Evolutionary conservation across 1,140 invertebrate species (phyloP), one percentile per base, ranked within the genome.

Genomic region (Zaprionus africanus): DNA sequence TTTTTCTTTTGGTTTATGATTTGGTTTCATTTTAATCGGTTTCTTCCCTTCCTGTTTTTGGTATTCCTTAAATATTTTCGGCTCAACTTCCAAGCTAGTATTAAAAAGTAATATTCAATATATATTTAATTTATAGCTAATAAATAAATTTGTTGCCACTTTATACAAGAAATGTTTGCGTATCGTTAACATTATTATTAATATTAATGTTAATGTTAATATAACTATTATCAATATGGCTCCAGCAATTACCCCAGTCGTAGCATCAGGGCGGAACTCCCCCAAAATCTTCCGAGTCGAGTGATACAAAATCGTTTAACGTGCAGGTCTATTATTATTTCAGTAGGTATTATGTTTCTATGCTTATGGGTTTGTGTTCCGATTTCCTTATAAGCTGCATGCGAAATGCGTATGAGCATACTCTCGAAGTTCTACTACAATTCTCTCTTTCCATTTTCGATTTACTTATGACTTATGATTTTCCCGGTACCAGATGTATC

Each of bases 91-190:
- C 69, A 80, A 64, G 71, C 82, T 90, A 86, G 76, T 90, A 78
- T 82, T 90, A 78, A 82, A 90, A 90, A 82, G 79, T 90, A 82
- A 82, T 88, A 59, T 81, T 84, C 79, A 71, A 81, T 79, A 76
- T 76, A 65, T 76, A 65, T 82, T 82, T 76, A 86, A 69, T 76
- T 11, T 80, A 86, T 90, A 90, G 82, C 86, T 90, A 90, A 90
- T 80, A 78, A 81, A 82, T 90, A 70, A 81, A 86, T 86, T 85
- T 70, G 69, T 73, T 78, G 69, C 54, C 79, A 82, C 74, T 91
- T 90, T 90, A 77, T 90, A 82, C 86, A 90, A 70, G 80, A 82
- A 90, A 69, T 86, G 63, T 82, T 79, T 75, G 64, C 67, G 57
- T 80, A 65, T 77, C 46, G 70, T 63, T 70, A 51, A 53, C 65